Conservation (phyloP, 2,797 vertebrate species). For the Pangasius macronema region DNA sequence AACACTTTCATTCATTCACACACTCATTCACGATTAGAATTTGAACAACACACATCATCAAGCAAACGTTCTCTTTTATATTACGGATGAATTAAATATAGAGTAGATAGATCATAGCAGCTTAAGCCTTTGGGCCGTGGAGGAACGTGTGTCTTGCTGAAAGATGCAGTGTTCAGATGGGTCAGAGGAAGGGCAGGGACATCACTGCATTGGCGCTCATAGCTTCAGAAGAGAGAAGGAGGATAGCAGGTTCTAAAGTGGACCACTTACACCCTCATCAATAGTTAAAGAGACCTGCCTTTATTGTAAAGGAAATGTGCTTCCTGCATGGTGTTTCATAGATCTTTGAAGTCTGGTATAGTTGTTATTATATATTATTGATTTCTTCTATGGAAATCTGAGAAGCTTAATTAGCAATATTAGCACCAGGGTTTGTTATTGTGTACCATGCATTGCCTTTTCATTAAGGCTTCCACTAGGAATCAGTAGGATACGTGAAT, state of each 20-base stretch:
- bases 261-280: conserved; percentile 78
- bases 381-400: not conserved
- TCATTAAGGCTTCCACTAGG: not conserved
- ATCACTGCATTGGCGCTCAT: conserved; percentile 33
- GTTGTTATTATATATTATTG: not conserved
- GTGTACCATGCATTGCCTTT: not conserved
- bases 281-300: conserved; percentile 74
- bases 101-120: not conserved
- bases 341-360: not conserved
- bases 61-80: not conserved
- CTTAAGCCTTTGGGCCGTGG: not conserved
- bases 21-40: not conserved
- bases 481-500: not conserved
- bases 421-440: not conserved
- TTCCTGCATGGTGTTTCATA: conserved; percentile 40
- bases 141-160: not conserved
- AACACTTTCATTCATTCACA: not conserved
- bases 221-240: conserved; percentile 51
- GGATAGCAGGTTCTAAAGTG: conserved; percentile 64
- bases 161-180: conserved; percentile 1
- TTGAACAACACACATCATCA: not conserved
- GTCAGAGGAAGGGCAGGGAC: conserved; percentile 39
- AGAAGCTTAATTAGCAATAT: not conserved
- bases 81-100: not conserved
- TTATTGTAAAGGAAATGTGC: conserved; percentile 60